Conservation (phyloP, 2,888 invertebrate species). For the Nephrotoma appendiculata region DNA sequence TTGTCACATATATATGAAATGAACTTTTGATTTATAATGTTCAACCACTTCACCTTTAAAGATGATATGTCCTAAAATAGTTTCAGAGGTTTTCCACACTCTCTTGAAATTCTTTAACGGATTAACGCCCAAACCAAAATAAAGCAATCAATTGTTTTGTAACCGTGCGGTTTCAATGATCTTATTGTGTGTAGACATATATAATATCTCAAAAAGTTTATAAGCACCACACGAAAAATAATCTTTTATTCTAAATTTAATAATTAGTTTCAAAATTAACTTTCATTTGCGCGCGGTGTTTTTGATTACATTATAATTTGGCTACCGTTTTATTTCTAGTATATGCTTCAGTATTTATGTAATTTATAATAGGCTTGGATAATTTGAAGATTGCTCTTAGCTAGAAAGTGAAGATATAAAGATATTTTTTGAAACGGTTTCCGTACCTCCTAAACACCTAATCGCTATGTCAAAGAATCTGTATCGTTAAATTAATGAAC, state of each 20-base stretch:
- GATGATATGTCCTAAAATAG: not conserved
- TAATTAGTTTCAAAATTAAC: not conserved
- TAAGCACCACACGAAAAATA: not conserved
- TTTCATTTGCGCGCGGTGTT: not conserved
- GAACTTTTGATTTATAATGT: not conserved
- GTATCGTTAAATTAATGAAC: not conserved
- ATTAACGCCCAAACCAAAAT: not conserved
- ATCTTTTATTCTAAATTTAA: not conserved
- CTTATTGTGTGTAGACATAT: not conserved
- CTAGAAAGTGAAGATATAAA: not conserved
- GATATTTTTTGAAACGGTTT: not conserved
- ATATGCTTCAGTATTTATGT: not conserved
- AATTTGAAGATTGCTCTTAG: not conserved
- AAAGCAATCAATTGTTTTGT: not conserved
- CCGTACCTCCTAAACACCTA: not conserved
- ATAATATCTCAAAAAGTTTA: not conserved
- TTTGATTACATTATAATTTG: not conserved
- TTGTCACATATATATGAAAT: not conserved
- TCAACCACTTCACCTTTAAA: not conserved
- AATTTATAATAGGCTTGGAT: not conserved
- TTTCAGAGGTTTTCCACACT: not conserved
- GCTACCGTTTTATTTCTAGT: not conserved
- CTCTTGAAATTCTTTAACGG: not conserved
- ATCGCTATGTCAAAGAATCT: not conserved
- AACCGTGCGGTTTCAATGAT: not conserved